Base-by-base conservation (phyloP, 2,888 invertebrate genomes). In the Proisotoma minuta region DNA sequence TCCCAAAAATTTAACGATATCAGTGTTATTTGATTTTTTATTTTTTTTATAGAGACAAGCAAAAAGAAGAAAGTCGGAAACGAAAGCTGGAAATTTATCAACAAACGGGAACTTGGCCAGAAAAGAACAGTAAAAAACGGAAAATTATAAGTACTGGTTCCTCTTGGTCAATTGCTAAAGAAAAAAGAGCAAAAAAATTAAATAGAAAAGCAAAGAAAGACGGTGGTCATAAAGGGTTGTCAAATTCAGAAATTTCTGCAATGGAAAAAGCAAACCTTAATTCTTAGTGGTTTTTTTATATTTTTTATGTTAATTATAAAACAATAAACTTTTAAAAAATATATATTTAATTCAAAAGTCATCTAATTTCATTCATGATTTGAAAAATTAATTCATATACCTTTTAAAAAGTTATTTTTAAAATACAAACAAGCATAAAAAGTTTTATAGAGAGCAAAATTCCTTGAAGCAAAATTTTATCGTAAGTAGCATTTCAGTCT, bases 41-140 rank as follows among this genome's bases (percentile, higher is more conserved):
- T 26, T 29, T 47, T 40, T 60, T 58, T 75, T 48, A 12, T 60
- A 81, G 80, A 68, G 88, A 95, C 76, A 87, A 86, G 72, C 84
- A 86, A 74, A 84, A 87, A 73, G 95, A 96, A 78, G 80, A 82
- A 22, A 83, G 85, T 39, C 79, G 95, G 50, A 79, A 85, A 75
- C 80, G 84, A 74, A 91, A 91, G 78, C 78, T 92, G 52, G 80
- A 84, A 63, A 81, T 83, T 26, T 91, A 84, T 74, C 82, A 83
- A 76, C 82, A 84, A 75, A 90, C 89, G 0, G 93, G 91, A 1
- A 79, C 82, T 40, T 89, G 89, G 89, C 87, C 88, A 0, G 81
- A 82, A 0, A 83, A 82, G 75, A 82, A 81, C 74, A 83, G 81
- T 74, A 78, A 77, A 47, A 83, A 85, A 79, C 82, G 84, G 76